Percentiles rank a stretch among this genome's conserved stretches.
phyloP scores from a whole-genome alignment of 1,140 invertebrate genomes.

The Drosophila bipectinata region DNA sequence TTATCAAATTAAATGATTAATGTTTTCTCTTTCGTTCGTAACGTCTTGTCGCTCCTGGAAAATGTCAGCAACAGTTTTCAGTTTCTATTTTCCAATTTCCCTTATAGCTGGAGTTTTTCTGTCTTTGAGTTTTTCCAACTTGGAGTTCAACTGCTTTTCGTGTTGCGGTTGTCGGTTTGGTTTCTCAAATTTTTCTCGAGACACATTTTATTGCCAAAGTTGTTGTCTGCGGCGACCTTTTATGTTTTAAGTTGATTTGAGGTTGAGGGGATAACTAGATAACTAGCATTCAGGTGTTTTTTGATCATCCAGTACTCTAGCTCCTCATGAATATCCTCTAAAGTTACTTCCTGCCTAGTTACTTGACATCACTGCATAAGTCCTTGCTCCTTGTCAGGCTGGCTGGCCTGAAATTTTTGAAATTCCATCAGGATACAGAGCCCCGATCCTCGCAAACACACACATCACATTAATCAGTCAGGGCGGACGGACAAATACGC shows the following conservation, averaged over 20 bases:
- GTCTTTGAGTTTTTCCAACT: slow-evolving; percentile 11
- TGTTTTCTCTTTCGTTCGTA: slow-evolving; percentile 34
- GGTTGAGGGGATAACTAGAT: slow-evolving; percentile 9
- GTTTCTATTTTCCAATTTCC: slow-evolving; percentile 20
- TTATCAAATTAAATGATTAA: slow-evolving; percentile 83
- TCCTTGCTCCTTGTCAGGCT: no score
- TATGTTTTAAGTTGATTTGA: slow-evolving; percentile 61
- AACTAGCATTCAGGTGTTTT: not conserved
- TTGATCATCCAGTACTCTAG: not conserved
- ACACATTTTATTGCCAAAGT: slow-evolving; percentile 76
- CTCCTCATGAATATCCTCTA: no score
- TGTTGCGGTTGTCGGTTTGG: slow-evolving; percentile 30
- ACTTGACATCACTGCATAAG: no score
- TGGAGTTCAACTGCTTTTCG: slow-evolving; percentile 51
- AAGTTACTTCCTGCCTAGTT: no score
- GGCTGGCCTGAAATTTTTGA: slow-evolving; percentile 14
- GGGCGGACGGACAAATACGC: slow-evolving; percentile 40
- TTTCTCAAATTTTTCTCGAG: slow-evolving; percentile 53
- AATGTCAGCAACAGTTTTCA: slow-evolving; percentile 74
- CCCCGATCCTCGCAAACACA: slow-evolving; percentile 49
- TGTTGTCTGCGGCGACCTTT: slow-evolving; percentile 53
- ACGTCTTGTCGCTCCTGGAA: slow-evolving; percentile 26
- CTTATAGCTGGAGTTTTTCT: slow-evolving; percentile 23
- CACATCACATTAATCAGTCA: slow-evolving; percentile 72
- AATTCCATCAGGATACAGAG: slow-evolving; percentile 37